Conservation (phyloP, 2,113 vertebrate species). For the Reinhardtius hippoglossoides region DNA sequence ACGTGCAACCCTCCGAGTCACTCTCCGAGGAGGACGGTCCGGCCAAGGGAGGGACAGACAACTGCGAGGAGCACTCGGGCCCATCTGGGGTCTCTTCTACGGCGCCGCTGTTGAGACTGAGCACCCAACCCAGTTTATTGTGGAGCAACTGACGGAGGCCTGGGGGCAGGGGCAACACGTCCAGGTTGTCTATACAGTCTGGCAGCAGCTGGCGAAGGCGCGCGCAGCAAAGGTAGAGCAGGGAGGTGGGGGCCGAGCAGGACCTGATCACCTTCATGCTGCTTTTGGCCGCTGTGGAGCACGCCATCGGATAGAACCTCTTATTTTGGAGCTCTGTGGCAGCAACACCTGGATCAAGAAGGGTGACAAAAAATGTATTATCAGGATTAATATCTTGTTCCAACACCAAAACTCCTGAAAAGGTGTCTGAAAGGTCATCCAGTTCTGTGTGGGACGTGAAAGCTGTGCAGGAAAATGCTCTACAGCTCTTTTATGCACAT, state of each 20-base stretch:
- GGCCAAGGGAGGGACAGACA: conserved; percentile 52
- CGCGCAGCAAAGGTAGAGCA: conserved; percentile 96
- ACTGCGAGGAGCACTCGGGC: conserved; percentile 44
- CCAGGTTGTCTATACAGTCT: conserved; percentile 87
- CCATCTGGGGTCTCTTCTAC: conserved; percentile 55
- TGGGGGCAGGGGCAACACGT: conserved; percentile 91
- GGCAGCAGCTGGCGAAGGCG: conserved; percentile 95
- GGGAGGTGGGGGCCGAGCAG: conserved; percentile 90
- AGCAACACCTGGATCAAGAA: conserved; percentile 86
- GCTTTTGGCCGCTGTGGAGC: conserved; percentile 96
- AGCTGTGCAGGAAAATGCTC: no score
- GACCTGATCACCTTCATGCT: conserved; percentile 99
- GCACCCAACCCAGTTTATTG: conserved; percentile 96
- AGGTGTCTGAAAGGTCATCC: not conserved
- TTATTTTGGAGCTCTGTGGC: conserved; percentile 93
- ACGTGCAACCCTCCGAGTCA: conserved; percentile 84
- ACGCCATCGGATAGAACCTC: conserved; percentile 97
- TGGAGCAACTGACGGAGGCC: conserved; percentile 94
- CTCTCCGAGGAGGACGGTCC: conserved; percentile 81
- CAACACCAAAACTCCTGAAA: not conserved
- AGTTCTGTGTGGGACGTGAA: no score
- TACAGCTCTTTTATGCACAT: no score
- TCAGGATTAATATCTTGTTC: not conserved
- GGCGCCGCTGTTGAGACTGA: conserved; percentile 86
- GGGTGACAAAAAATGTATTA: not conserved